phyloP scores from a whole-genome alignment of 2,888 invertebrate genomes.

The Harpalus rufipes region DNA sequence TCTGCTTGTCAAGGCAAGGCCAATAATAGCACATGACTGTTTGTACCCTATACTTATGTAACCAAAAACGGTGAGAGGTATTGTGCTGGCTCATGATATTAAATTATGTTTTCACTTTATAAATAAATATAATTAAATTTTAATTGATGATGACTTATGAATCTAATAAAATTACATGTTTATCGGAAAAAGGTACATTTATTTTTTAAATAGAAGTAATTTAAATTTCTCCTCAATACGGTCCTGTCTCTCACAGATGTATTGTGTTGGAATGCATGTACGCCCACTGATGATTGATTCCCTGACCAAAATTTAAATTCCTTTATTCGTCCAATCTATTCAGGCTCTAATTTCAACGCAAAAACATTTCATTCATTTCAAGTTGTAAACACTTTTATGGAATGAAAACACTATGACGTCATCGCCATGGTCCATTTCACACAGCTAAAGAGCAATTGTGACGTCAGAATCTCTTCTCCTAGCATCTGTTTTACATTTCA shows the following conservation, averaged over 20 bases:
- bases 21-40: too few species aligned
- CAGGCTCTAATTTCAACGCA: not conserved
- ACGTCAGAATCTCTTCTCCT: conserved; percentile 20
- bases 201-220: not conserved
- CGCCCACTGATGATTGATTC: not conserved
- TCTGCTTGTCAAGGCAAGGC: too few species aligned
- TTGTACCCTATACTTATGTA: too few species aligned
- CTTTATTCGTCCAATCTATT: not conserved
- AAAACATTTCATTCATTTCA: conserved; percentile 8
- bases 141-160: too few species aligned
- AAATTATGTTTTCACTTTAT: too few species aligned
- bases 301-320: not conserved
- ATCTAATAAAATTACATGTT: too few species aligned
- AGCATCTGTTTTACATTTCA: conserved; percentile 47
- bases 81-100: too few species aligned
- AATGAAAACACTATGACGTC: conserved; percentile 13
- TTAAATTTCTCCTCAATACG: not conserved
- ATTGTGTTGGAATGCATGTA: not conserved
- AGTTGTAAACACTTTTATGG: conserved; percentile 28
- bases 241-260: not conserved
- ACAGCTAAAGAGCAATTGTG: conserved; percentile 43
- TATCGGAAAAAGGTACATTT: not conserved
- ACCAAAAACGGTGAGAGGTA: too few species aligned
- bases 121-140: too few species aligned
- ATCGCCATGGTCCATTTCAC: conserved; percentile 47